Evolutionary conservation across 1,140 invertebrate species (phyloP), one percentile per base, ranked within the genome.

Genomic region (Globodera rostochiensis): DNA sequence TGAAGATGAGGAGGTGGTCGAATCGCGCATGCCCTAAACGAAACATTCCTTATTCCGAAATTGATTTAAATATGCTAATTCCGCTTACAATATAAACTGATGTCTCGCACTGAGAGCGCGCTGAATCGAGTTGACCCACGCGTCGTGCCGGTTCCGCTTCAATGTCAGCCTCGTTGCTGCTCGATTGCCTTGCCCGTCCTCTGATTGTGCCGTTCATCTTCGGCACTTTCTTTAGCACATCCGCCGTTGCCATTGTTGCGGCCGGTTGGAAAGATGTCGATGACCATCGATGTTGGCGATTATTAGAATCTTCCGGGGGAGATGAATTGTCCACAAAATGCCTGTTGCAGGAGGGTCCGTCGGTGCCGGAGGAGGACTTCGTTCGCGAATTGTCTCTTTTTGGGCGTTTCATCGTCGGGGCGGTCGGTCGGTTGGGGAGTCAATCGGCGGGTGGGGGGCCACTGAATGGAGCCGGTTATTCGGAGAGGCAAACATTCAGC

Each of bases 1-100:
- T 21, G 77, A 36, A 11, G 77, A 78, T 19, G 74, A 77, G 8
- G 74, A 69, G n/a, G 77, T 78, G 6, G 66, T 70, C 50, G 66
- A 66, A 21, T 78, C 70, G 25, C 66, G 70, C 60, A 64, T 64
- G 11, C 57, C 57, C 57, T 64, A 19, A 64, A 64, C 6, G 57
- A 19, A 64, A 21, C 13, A 19, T 13, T 15, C 1, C 6, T 15
- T 19, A 15, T 64, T 64, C 57, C 57, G 15, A 53, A 53, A 7
- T 64, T 15, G 36, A 1, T 36, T 36, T 36, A 36, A 36, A 36
- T 36, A 36, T 36, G 2, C 25, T 36, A 36, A 36, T 36, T 36
- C 36, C 36, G 36, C 25, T 36, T 36, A 36, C 36, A 36, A 36
- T 36, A 36, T 36, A 53, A 53, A 13, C 50, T 13, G 50, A 3